phyloP scores from a whole-genome alignment of 2,797 vertebrate genomes.

The Synaphobranchus kaupii region DNA sequence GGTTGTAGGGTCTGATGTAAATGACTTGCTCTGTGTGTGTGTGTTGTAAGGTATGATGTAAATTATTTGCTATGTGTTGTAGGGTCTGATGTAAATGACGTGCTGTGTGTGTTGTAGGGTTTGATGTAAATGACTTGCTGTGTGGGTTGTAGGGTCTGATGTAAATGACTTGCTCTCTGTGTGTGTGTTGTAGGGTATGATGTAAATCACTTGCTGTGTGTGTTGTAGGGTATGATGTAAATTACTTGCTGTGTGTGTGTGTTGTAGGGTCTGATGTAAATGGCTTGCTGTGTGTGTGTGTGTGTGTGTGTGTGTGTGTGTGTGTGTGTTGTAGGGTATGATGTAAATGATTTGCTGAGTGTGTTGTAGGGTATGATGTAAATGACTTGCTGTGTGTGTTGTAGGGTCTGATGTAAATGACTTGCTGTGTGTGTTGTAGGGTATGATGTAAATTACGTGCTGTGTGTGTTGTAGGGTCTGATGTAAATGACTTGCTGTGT shows the following conservation, averaged over 20 bases:
- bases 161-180: too few species aligned
- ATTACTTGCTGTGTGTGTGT: neutral
- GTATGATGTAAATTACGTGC: too few species aligned
- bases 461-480: neutral
- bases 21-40: too few species aligned
- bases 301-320: too few species aligned
- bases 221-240: constrained; percentile 6
- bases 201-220: neutral
- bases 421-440: neutral
- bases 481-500: neutral
- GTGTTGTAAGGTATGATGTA: constrained; percentile 80
- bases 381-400: neutral
- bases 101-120: too few species aligned
- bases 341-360: constrained; percentile 87
- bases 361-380: too few species aligned
- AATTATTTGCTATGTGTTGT: too few species aligned
- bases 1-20: too few species aligned
- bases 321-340: constrained; percentile 72
- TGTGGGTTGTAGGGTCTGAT: constrained; percentile 72
- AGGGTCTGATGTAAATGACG: too few species aligned
- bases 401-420: constrained; percentile 71
- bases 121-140: constrained; percentile 68
- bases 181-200: neutral
- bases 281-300: neutral
- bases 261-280: neutral